Evolutionary conservation across 64 coral and sea anemone species (phyloP), one percentile per base, ranked within the genome.

Genomic region (Anthopleura sola): DNA sequence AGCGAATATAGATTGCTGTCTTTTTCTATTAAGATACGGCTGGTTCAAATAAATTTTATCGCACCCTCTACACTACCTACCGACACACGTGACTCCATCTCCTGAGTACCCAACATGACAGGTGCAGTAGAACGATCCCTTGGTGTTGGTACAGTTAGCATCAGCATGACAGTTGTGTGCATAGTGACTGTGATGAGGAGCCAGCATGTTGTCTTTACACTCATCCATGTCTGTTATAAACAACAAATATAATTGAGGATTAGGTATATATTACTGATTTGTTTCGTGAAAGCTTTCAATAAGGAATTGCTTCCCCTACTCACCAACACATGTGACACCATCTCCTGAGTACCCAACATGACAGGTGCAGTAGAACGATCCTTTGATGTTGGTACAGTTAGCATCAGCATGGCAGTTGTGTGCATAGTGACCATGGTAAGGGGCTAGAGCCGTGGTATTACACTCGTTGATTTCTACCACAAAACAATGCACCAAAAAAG

Each of bases 121-220:
- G 46, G 88, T 91, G 29, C 93, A 94, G 56, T 80, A 91, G 71
- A 91, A 94, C 32, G 93, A 91, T 12, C 93, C 93, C 34, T 91
- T 91, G 15, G 88, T 91, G 55, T 94, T 88, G 4, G 93, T 91
- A 38, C 93, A 94, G 66, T 91, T 94, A 14, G 88, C 85, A 23
- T 94, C 88, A 37, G 75, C 19, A 80, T 94, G 88, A 50, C 46
- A 48, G 46, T 48, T 48, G 46, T 48, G 46, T 3, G 46, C 46
- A 11, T 48, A 48, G 11, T 48, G 3, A 11, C 46, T 48, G 46
- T 48, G 46, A 48, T 48, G 46, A 48, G 46, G 46, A 5, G 46
- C 46, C 46, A 48, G 46, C 46, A 48, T 3, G 11, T 48, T 48
- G 11, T 48, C 11, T 11, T 48, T 48, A 48, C 46, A 48, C 11